Base-by-base conservation (phyloP, 2,797 vertebrate genomes). In the Labeo calbasu region DNA sequence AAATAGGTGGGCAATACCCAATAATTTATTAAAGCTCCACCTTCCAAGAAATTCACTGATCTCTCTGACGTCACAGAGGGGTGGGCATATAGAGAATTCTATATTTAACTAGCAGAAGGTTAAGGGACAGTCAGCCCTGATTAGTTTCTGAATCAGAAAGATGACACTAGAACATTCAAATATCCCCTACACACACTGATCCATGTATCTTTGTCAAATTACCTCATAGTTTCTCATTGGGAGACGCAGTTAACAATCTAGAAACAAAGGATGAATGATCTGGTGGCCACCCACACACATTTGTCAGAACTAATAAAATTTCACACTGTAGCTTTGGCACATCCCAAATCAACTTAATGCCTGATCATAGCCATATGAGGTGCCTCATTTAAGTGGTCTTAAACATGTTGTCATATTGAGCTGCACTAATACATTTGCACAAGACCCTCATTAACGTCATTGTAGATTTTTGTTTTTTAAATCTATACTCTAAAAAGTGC, bases 51-150 rank as follows among this genome's bases (percentile, higher is more conserved):
- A 69, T 80, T 14, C 36, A 61, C 55, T 61, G 36, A 61, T 77
- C 55, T 57, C 77, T 80, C 50, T 80, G 46, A 79, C 4, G 17
- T 57, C 51, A 71, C 19, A 46, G 53, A 69, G 68, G 48, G 68
- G n/a, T 61, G 75, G 55, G 28, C 1, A 55, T 50, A 76, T 73
- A 70, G 28, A 55, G 40, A 23, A 78, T 69, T 83, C 85, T 89
- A 87, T 89, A 81, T 87, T 85, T 89, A 83, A 69, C 59, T 65
- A 48, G 32, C 57, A 51, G 19, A 77, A 88, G 79, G 86, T 85
- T 83, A 83, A 85, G 50, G 80, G 48, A 85, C 86, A 86, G 84
- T 79, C 84, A 86, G 68, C 48, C 61, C 83, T 77, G 71, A 86
- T 86, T 86, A 69, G 73, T 77, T 68, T 83, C 76, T 71, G 48